phyloP scores from a whole-genome alignment of 2,113 vertebrate species.

The Pluvianellus socialis region DNA sequence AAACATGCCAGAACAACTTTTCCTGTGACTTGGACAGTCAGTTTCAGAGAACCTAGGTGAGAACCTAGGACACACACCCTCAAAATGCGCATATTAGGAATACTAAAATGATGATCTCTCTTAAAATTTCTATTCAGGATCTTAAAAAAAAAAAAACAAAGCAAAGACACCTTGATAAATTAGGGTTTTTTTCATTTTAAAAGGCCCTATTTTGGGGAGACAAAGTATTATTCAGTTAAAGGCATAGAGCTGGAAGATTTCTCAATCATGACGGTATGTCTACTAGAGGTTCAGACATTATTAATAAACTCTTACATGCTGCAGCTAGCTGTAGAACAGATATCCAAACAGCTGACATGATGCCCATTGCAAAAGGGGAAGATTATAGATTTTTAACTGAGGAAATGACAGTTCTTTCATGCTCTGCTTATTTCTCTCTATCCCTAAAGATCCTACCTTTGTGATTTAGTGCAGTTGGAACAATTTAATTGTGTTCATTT shows the following conservation, averaged over 20 bases:
- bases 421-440: background rate
- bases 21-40: background rate
- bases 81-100: background rate
- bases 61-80: background rate
- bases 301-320: background rate
- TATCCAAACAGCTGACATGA: background rate
- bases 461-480: conserved; percentile 10
- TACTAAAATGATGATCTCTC: background rate
- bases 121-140: background rate
- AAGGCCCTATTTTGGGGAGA: background rate
- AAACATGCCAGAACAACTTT: background rate
- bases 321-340: background rate
- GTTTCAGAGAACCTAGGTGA: background rate
- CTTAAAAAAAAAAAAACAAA: background rate
- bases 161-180: background rate
- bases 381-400: background rate
- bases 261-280: background rate
- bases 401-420: background rate
- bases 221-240: background rate
- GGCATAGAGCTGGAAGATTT: background rate
- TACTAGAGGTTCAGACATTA: background rate
- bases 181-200: background rate
- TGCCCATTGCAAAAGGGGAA: background rate
- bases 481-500: background rate
- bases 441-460: background rate